A percentile compares a stretch with the other conserved stretches of the same genome.
Conservation (phyloP, 2,797 vertebrate species). For the Sebastes vulpes region DNA sequence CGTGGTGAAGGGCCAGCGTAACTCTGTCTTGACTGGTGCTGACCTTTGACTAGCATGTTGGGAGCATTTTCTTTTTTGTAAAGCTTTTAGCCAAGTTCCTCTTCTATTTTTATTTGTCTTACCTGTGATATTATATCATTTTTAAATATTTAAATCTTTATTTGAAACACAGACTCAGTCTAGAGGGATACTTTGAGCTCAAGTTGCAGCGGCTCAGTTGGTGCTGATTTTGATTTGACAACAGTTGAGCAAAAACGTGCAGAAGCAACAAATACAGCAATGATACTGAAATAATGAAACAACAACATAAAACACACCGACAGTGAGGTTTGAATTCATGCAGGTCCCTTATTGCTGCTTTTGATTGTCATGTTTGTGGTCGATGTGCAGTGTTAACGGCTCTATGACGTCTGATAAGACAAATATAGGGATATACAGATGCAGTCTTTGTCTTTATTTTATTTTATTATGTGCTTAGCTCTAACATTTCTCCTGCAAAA, state of each 20-base stretch:
- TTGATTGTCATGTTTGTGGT: conserved; percentile 47
- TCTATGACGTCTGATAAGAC: not conserved
- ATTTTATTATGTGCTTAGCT: not conserved
- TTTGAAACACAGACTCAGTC: not conserved
- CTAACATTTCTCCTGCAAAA: not conserved
- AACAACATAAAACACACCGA: conserved; percentile 68
- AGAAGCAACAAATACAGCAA: conserved; percentile 62
- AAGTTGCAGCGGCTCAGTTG: conserved; percentile 32
- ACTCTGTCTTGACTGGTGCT: conserved; percentile 7
- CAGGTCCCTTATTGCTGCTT: conserved; percentile 91
- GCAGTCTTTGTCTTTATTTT: not conserved
- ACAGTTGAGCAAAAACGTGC: conserved; percentile 83
- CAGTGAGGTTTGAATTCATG: conserved; percentile 88
- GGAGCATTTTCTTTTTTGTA: not conserved
- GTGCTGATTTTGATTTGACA: conserved; percentile 86
- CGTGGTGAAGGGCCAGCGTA: conserved; percentile 8
- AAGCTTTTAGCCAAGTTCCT: not conserved
- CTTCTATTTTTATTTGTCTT: not conserved
- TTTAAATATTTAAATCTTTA: not conserved
- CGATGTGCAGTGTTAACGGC: not conserved
- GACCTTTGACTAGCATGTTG: conserved; percentile 5
- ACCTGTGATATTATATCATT: not conserved
- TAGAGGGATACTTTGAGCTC: not conserved
- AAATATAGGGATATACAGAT: not conserved
- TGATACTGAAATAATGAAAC: conserved; percentile 61